Conservation (phyloP, 2,113 vertebrate species). For the Danio rerio region GRCz12tu NC_133187.1:29893501-29894000, state of each 20-base stretch:
- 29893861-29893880: conserved; percentile 35
- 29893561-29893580: conserved; percentile 18
- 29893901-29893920: conserved; percentile 51
- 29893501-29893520: background rate
- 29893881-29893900: conserved; percentile 58
- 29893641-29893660: conserved; percentile 88
- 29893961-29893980: background rate
- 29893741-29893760: conserved; percentile 39
- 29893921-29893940: conserved; percentile 73
- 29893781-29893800: conserved; percentile 60
- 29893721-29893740: conserved; percentile 7
- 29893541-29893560: conserved; percentile 21
- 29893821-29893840: conserved; percentile 67
- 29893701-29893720: conserved; percentile 58
- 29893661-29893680: conserved; percentile 78
- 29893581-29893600: conserved; percentile 53
- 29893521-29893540: conserved; percentile 4
- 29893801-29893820: conserved; percentile 71
- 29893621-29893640: conserved; percentile 77
- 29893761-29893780: conserved; percentile 33
- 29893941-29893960: background rate
- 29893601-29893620: conserved; percentile 68
- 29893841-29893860: conserved; percentile 38
- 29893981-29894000: conserved; percentile 5
- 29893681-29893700: conserved; percentile 67